phyloP scores from a whole-genome alignment of 2,797 vertebrate genomes.

The Neopelma chrysocephalum region DNA sequence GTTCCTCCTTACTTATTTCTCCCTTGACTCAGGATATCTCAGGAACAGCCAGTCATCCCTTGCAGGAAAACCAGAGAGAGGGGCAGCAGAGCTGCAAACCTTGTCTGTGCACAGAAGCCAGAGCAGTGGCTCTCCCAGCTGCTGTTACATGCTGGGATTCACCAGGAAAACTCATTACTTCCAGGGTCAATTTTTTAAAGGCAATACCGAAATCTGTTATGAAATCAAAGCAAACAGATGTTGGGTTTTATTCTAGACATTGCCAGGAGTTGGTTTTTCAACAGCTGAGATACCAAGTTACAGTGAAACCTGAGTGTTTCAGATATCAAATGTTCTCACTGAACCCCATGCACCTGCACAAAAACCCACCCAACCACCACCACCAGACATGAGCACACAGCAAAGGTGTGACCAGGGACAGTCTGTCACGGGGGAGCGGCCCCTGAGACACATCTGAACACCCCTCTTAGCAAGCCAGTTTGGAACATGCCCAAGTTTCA shows the following conservation, averaged over 20 bases:
- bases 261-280: constrained; percentile 46
- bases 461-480: constrained; percentile 1
- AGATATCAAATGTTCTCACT: neutral
- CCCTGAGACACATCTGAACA: neutral
- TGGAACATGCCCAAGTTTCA: constrained; percentile 62
- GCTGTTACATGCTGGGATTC: neutral
- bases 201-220: neutral
- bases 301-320: neutral
- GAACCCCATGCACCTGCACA: constrained; percentile 6
- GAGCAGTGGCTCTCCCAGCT: neutral
- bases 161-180: neutral
- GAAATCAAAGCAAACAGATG: constrained; percentile 6
- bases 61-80: neutral
- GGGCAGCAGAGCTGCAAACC: neutral
- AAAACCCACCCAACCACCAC: neutral
- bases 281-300: constrained; percentile 31
- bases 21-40: neutral
- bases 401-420: neutral
- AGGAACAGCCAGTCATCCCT: neutral
- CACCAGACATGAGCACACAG: neutral
- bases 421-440: neutral
- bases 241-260: neutral
- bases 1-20: neutral
- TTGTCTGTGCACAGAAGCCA: neutral
- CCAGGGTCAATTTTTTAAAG: neutral